These are phyloP conservation scores for Slavum lentiscoides DNA, from an alignment of 2,888 invertebrate species.

Conservation along the genomic window DNA sequence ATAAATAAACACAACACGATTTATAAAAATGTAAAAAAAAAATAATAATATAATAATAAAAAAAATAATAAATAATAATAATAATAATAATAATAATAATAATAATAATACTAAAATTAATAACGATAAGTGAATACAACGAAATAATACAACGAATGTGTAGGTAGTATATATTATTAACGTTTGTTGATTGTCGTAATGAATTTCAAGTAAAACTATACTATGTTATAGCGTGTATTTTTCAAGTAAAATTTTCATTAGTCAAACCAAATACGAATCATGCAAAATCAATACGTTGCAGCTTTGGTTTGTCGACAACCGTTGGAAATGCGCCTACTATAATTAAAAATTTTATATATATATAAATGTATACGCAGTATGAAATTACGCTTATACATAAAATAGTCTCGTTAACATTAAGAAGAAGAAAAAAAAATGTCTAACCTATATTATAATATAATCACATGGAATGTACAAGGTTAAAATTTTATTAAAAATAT, in stretches of 20 bases:
- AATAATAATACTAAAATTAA: neutral
- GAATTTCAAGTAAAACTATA: neutral
- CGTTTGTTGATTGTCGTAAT: conserved; percentile 32
- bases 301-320: neutral
- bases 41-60: neutral
- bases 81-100: neutral
- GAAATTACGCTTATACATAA: neutral
- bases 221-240: neutral
- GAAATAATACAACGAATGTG: neutral
- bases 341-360: neutral
- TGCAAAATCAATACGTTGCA: neutral
- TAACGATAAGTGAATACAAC: neutral
- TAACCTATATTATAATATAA: neutral
- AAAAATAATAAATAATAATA: neutral
- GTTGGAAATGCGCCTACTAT: neutral
- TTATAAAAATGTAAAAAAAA: conserved; percentile 15
- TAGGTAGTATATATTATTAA: conserved; percentile 3
- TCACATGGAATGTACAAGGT: conserved; percentile 17
- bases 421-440: neutral
- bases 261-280: neutral
- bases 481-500: conserved; percentile 13
- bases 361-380: neutral
- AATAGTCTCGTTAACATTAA: neutral
- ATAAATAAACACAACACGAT: conserved; percentile 24
- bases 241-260: neutral